phyloP scores from a whole-genome alignment of 2,113 vertebrate species.

The Castor canadensis region DNA sequence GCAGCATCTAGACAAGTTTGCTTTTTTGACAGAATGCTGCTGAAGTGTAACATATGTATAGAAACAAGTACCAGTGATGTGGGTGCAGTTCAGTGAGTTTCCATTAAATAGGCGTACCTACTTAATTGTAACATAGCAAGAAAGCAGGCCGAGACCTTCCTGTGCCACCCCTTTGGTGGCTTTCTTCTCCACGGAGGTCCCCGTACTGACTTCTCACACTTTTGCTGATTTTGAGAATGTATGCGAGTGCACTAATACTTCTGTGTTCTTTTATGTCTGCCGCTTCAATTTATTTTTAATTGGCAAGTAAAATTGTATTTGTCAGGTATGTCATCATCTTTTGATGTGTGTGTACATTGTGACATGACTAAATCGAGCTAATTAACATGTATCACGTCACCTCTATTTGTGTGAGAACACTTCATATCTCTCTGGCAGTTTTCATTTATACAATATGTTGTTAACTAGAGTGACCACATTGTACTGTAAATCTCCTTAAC shows the following conservation, averaged over 20 bases:
- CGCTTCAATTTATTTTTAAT: not conserved
- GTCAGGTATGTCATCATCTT: not conserved
- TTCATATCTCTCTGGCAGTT: no score
- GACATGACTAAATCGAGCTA: not conserved
- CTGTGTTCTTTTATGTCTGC: not conserved
- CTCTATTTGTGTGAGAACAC: not conserved
- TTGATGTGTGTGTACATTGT: not conserved
- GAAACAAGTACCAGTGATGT: conserved; percentile 8
- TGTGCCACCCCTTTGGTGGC: not conserved
- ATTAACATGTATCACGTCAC: not conserved
- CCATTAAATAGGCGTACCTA: not conserved
- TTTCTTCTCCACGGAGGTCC: not conserved
- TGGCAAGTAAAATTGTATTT: not conserved
- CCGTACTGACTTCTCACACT: not conserved
- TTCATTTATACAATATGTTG: no score
- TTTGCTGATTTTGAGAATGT: not conserved
- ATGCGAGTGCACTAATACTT: not conserved
- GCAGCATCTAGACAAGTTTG: not conserved
- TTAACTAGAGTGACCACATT: no score
- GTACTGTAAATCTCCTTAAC: no score
- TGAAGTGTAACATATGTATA: not conserved
- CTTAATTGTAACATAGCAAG: not conserved
- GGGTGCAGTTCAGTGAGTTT: not conserved
- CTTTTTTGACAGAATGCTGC: not conserved
- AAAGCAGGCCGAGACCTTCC: not conserved